These are phyloP conservation scores for Mythimna albipuncta DNA, from an alignment of 2,888 invertebrate genomes.

Conservation along the genomic window DNA sequence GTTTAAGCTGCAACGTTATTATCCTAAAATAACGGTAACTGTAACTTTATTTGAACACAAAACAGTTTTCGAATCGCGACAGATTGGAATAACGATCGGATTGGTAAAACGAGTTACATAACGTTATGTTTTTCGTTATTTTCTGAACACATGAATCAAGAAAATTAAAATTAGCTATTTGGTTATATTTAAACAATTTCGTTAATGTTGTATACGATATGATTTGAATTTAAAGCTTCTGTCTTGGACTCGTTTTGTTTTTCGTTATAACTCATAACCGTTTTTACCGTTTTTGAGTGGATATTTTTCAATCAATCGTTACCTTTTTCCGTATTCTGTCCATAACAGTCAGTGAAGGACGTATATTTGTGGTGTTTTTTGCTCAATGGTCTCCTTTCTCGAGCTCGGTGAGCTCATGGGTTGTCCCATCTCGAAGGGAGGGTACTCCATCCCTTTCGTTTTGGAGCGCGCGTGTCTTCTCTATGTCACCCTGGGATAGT, in stretches of 20 bases:
- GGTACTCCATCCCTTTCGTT: constrained; percentile 88
- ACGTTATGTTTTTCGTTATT: constrained; percentile 34
- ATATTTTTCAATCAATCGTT: constrained; percentile 14
- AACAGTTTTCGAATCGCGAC: constrained; percentile 58
- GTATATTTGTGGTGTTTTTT: constrained; percentile 9
- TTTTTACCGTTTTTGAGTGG: neutral
- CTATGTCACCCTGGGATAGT: constrained; percentile 94
- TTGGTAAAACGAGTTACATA: constrained; percentile 21
- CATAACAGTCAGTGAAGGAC: constrained; percentile 30
- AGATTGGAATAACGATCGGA: neutral
- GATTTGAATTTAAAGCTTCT: constrained; percentile 45
- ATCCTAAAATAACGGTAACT: constrained; percentile 70
- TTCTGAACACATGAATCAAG: neutral
- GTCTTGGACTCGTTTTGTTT: constrained; percentile 20
- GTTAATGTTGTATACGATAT: constrained; percentile 32
- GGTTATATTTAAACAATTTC: neutral
- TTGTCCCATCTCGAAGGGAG: constrained; percentile 68
- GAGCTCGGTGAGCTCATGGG: constrained; percentile 92
- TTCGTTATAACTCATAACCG: constrained; percentile 6
- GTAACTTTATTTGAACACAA: constrained; percentile 73
- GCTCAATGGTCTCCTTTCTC: constrained; percentile 88
- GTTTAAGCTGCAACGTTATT: constrained; percentile 62
- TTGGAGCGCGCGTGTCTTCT: constrained; percentile 80
- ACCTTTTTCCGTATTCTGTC: constrained; percentile 35
- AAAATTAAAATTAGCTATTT: neutral